Evolutionary conservation across 2,113 vertebrate species (phyloP).

Genomic region (Oryzias javanicus): DNA sequence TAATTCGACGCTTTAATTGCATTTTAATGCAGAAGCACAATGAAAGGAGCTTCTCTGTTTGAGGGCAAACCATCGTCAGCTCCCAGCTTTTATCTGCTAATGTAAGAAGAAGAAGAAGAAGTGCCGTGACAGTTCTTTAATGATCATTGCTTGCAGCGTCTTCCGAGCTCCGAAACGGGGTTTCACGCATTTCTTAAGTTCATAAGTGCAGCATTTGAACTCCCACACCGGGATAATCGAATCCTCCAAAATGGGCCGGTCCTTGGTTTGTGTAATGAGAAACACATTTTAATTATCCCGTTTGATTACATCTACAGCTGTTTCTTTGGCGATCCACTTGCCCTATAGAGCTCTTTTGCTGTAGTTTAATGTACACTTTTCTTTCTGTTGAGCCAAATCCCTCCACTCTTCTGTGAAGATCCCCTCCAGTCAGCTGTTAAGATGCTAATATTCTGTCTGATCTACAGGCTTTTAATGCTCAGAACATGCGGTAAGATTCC

Average conservation of each 20-base stretch:
- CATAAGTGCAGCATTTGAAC: slow-evolving; percentile 8
- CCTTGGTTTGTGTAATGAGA: neutral
- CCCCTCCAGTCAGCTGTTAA: neutral
- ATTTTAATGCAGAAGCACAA: slow-evolving; percentile 8
- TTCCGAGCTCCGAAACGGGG: neutral
- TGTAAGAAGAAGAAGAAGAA: neutral
- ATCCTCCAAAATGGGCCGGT: slow-evolving; percentile 10
- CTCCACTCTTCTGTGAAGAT: neutral
- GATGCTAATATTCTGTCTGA: neutral
- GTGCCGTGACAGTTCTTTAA: slow-evolving; percentile 6
- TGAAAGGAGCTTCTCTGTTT: neutral
- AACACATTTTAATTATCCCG: slow-evolving; percentile 8
- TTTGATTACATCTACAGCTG: neutral
- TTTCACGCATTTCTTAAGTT: slow-evolving; percentile 5
- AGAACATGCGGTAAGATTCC: neutral
- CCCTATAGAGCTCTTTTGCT: slow-evolving; percentile 3
- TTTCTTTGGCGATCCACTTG: neutral
- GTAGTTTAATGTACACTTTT: neutral
- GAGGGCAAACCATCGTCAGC: neutral
- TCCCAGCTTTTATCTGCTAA: neutral
- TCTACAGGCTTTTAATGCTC: neutral
- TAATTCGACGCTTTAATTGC: slow-evolving; percentile 11
- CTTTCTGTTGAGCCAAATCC: neutral
- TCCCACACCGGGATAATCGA: slow-evolving; percentile 8
- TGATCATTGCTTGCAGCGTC: neutral